These are phyloP conservation scores for Corythornis madagascariensis DNA, from an alignment of 2,113 vertebrate genomes.

Conservation along the genomic window DNA sequence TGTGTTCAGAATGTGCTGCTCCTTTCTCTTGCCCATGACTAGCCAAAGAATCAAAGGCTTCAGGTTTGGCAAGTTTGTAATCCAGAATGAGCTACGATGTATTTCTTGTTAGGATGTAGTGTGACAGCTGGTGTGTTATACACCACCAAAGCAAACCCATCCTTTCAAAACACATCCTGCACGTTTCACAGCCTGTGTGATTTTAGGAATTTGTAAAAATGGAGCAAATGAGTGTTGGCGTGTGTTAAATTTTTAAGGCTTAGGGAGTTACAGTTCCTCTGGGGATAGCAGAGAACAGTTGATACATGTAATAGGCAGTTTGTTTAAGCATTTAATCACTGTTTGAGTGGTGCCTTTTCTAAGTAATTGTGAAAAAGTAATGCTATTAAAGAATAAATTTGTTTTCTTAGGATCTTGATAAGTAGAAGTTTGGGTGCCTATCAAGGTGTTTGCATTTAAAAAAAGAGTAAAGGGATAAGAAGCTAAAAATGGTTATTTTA, in stretches of 20 bases:
- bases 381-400: neutral
- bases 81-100: neutral
- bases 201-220: neutral
- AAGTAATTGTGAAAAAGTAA: neutral
- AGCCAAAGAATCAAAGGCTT: neutral
- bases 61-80: neutral
- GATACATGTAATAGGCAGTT: neutral
- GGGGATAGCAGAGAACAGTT: neutral
- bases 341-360: neutral
- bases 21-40: neutral
- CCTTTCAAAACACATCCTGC: neutral
- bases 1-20: neutral
- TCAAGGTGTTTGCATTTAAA: rapidly evolving
- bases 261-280: neutral
- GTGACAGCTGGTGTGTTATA: neutral
- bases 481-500: neutral
- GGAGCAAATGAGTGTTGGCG: neutral
- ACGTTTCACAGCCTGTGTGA: rapidly evolving
- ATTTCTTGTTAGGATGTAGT: neutral
- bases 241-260: neutral
- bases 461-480: neutral
- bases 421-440: neutral
- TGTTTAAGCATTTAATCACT: neutral
- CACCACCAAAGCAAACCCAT: neutral
- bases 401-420: neutral